phyloP scores from a whole-genome alignment of 2,888 invertebrate genomes.

The Drosophila lutescens region DNA sequence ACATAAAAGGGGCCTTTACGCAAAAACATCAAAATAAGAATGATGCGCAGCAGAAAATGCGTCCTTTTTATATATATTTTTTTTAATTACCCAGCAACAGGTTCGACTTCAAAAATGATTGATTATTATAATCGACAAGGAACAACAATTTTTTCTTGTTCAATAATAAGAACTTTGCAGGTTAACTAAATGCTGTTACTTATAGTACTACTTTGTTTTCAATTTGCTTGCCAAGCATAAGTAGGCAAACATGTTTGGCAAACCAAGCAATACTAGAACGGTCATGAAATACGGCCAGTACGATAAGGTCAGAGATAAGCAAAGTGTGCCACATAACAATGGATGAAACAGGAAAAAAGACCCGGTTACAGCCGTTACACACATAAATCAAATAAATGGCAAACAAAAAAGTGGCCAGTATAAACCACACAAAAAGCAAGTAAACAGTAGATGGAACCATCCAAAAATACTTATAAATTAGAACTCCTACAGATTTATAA shows the following conservation, averaged over 20 bases:
- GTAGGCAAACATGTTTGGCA: slow-evolving; percentile 7
- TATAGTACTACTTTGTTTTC: slow-evolving; percentile 34
- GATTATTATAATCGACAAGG: slow-evolving; percentile 33
- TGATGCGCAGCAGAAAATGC: slow-evolving; percentile 45
- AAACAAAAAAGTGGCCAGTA: slow-evolving; percentile 48
- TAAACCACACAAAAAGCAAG: slow-evolving; percentile 36
- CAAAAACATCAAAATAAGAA: slow-evolving; percentile 57
- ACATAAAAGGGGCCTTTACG: slow-evolving; percentile 61
- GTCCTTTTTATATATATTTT: slow-evolving; percentile 8
- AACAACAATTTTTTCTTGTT: not conserved
- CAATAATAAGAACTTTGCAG: not conserved
- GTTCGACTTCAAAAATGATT: slow-evolving; percentile 37
- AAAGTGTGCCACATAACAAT: slow-evolving; percentile 48
- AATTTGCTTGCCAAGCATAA: slow-evolving; percentile 62
- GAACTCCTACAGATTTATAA: not conserved
- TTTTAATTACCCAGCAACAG: slow-evolving; percentile 38
- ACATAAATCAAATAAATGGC: slow-evolving; percentile 72
- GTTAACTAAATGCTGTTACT: slow-evolving; percentile 1
- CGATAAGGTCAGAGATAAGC: slow-evolving; percentile 65
- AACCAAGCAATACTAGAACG: not conserved
- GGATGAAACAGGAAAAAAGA: slow-evolving; percentile 22
- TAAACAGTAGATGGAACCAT: slow-evolving; percentile 35
- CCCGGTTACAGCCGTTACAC: slow-evolving; percentile 45
- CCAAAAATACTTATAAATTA: slow-evolving; percentile 1
- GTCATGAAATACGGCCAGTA: slow-evolving; percentile 63